phyloP scores from a whole-genome alignment of 2,113 vertebrate genomes.

The Chaetodon auriga region DNA sequence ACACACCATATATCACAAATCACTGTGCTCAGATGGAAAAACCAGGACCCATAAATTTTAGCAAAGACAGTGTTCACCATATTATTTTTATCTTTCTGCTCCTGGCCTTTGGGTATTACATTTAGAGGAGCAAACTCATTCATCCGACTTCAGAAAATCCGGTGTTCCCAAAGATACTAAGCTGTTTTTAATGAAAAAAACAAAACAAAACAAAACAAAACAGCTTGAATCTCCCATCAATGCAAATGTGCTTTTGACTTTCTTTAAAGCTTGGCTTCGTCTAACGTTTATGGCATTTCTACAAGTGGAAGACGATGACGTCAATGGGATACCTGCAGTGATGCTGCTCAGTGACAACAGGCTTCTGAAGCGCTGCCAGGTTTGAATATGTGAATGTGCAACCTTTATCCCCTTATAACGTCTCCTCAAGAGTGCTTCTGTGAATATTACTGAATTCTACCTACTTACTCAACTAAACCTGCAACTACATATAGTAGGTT shows the following conservation, averaged over 20 bases:
- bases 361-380: slow-evolving; percentile 53
- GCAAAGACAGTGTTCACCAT: slow-evolving; percentile 9
- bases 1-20: not conserved
- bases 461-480: slow-evolving; percentile 4
- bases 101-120: slow-evolving; percentile 23
- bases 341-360: slow-evolving; percentile 46
- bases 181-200: slow-evolving; percentile 32
- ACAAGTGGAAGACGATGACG: slow-evolving; percentile 57
- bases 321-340: slow-evolving; percentile 65
- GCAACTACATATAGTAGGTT: not conserved
- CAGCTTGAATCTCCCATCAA: slow-evolving; percentile 28
- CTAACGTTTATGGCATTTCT: slow-evolving; percentile 57
- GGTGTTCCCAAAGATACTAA: slow-evolving; percentile 33
- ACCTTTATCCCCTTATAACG: not conserved
- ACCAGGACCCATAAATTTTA: not conserved
- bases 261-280: slow-evolving; percentile 48
- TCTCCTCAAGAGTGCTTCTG: not conserved
- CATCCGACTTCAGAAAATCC: slow-evolving; percentile 51
- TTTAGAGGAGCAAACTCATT: slow-evolving; percentile 43
- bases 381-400: slow-evolving; percentile 28
- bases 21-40: slow-evolving; percentile 11
- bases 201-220: not conserved
- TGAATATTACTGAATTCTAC: not conserved
- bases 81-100: slow-evolving; percentile 40
- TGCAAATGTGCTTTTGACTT: slow-evolving; percentile 27